These are phyloP conservation scores for Nasua narica DNA, from an alignment of 2,797 vertebrate genomes.

Conservation along the genomic window DNA sequence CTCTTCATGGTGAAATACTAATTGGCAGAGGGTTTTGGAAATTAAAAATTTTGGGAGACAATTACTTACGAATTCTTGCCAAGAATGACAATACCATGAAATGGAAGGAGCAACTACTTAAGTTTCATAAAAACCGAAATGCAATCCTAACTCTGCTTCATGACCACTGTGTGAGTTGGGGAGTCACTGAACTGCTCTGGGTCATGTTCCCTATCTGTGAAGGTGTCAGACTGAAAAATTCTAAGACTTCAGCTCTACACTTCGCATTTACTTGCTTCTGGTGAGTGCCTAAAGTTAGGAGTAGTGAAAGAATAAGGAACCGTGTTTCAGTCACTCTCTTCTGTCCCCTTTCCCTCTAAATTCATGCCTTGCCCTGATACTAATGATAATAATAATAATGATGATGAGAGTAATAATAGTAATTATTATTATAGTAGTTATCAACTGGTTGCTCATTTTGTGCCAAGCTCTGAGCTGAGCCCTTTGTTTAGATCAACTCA, in stretches of 20 bases:
- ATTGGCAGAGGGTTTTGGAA: not conserved
- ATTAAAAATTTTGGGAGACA: not conserved
- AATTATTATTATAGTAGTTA: not conserved
- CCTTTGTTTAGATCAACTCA: not conserved
- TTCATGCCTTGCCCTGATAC: not conserved
- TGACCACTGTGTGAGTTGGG: not conserved
- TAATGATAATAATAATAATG: not conserved
- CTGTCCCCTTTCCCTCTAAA: not conserved
- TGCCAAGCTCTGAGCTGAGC: not conserved
- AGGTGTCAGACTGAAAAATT: not conserved
- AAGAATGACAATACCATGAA: not conserved
- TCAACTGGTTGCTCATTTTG: not conserved
- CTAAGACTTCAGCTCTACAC: not conserved
- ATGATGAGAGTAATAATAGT: not conserved
- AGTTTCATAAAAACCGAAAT: not conserved
- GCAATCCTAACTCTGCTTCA: not conserved
- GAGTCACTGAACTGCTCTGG: too few species aligned
- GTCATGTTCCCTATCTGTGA: not conserved
- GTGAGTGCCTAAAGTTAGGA: too few species aligned
- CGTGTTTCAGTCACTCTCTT: not conserved
- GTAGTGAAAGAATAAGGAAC: not conserved
- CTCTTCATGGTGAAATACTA: not conserved
- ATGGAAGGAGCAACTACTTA: not conserved
- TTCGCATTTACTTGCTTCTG: not conserved
- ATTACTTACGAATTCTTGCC: not conserved